phyloP scores from a whole-genome alignment of 2,888 invertebrate genomes.

The Baccha elongata region DNA sequence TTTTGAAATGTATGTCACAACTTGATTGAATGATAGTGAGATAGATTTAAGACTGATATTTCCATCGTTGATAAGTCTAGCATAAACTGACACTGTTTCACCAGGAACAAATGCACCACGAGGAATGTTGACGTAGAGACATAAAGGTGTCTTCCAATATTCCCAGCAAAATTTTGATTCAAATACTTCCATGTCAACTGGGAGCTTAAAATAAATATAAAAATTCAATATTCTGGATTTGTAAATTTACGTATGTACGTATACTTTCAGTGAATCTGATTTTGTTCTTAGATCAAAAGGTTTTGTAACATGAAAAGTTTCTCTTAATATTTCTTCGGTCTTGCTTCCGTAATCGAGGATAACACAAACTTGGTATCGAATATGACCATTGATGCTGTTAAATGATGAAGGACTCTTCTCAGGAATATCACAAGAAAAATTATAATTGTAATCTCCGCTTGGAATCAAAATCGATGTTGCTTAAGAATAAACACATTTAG shows the following conservation, averaged over 20 bases:
- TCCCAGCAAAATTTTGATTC: constrained; percentile 75
- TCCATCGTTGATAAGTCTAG: constrained; percentile 76
- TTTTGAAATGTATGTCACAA: constrained; percentile 74
- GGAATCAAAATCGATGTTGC: constrained; percentile 76
- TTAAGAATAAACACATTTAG: background rate
- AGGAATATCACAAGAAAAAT: constrained; percentile 78
- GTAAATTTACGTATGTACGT: background rate
- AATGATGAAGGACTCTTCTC: constrained; percentile 76
- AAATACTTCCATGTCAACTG: constrained; percentile 64
- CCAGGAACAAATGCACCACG: constrained; percentile 76
- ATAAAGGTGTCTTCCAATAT: constrained; percentile 78
- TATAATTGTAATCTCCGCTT: constrained; percentile 77
- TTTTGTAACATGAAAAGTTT: constrained; percentile 43
- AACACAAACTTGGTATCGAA: constrained; percentile 77
- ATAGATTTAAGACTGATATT: constrained; percentile 75
- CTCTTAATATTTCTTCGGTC: constrained; percentile 34
- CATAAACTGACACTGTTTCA: constrained; percentile 77
- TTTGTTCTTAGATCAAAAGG: constrained; percentile 44
- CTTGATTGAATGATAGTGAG: constrained; percentile 76
- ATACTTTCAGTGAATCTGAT: constrained; percentile 31
- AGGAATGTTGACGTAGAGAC: constrained; percentile 76
- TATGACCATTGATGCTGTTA: constrained; percentile 77
- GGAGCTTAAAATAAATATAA: constrained; percentile 34
- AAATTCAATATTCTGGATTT: too few relatives aligned
- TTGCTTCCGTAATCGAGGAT: constrained; percentile 74